Percentiles rank a stretch among this genome's conserved stretches.
Evolutionary conservation across 2,888 invertebrate genomes (phyloP).

Genomic region (Lasioglossum zephyrum): DNA sequence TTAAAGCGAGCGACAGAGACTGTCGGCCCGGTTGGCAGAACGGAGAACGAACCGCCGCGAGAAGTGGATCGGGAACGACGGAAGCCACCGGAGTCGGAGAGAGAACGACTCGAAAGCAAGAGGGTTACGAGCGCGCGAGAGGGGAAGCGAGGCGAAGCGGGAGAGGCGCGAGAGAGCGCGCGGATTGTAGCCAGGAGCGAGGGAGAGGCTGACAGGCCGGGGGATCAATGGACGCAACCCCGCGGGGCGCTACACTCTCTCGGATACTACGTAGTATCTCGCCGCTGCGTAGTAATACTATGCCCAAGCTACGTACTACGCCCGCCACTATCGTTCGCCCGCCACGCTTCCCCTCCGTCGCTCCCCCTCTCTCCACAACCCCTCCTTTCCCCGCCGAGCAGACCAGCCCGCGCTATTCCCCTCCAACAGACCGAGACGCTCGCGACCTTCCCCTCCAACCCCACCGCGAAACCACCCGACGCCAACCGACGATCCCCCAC

Average conservation of each 20-base stretch:
- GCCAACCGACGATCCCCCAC: slow-evolving; percentile 13
- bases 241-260: slow-evolving; percentile 78
- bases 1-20: slow-evolving; percentile 24
- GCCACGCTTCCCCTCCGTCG: slow-evolving; percentile 41
- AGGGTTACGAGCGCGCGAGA: slow-evolving; percentile 2
- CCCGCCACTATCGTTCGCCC: slow-evolving; percentile 67
- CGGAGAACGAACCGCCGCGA: slow-evolving; percentile 23
- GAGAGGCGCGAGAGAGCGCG: slow-evolving; percentile 19
- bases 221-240: slow-evolving; percentile 82
- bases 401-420: not conserved
- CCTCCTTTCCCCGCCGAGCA: not conserved
- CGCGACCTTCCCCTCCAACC: not conserved
- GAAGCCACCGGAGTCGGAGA: not conserved
- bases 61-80: slow-evolving; percentile 4
- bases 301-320: slow-evolving; percentile 72
- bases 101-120: not conserved
- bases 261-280: slow-evolving; percentile 76
- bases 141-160: slow-evolving; percentile 10
- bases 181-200: not conserved
- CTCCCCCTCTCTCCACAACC: not conserved
- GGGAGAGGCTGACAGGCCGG: slow-evolving; percentile 48
- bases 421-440: not conserved
- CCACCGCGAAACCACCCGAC: not conserved
- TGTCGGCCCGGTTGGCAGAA: not conserved
- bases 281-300: slow-evolving; percentile 73